Percentiles rank a stretch among this genome's conserved stretches.
phyloP scores from a whole-genome alignment of 2,113 vertebrate genomes.

The Mus musculus region GRCm39 chr5:127031001-127031500 shows the following conservation, averaged over 20 bases:
- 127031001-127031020: neutral
- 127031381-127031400: neutral
- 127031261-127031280: neutral
- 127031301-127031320: neutral
- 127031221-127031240: neutral
- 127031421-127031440: neutral
- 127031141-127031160: neutral
- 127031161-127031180: neutral
- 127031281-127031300: no score
- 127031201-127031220: neutral
- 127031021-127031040: no score
- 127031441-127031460: neutral
- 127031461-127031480: conserved; percentile 59
- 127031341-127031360: neutral
- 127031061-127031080: neutral
- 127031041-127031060: neutral
- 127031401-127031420: neutral
- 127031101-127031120: neutral
- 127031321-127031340: neutral
- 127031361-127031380: neutral
- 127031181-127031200: neutral
- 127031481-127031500: conserved; percentile 30
- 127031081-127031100: neutral
- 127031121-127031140: neutral
- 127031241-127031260: neutral